Evolutionary conservation across 2,113 vertebrate genomes (phyloP).

Genomic region (Ceuthmochares aereus): DNA sequence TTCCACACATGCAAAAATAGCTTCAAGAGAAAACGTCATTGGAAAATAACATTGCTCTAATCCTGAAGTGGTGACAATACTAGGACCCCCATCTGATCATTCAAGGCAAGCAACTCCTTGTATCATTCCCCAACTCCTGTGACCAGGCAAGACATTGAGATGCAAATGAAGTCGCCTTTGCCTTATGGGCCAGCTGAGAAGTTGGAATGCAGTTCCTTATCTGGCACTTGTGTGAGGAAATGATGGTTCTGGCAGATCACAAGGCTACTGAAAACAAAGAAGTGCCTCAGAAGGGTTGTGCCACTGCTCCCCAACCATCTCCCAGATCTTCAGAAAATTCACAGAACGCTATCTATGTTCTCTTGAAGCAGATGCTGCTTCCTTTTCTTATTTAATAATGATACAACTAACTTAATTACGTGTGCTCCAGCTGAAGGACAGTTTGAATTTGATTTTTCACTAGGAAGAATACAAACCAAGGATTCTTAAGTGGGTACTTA

Average conservation of each 20-base stretch:
- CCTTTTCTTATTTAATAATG: not conserved
- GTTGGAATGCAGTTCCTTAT: conserved; percentile 59
- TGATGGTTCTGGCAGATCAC: conserved; percentile 32
- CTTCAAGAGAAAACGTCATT: not conserved
- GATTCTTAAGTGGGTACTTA: not conserved
- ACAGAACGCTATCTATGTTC: not conserved
- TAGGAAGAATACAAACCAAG: not conserved
- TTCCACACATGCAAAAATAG: fast-evolving
- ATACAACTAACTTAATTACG: not conserved
- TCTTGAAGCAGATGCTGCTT: not conserved
- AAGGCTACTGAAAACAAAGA: conserved; percentile 56
- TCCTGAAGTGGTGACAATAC: not conserved
- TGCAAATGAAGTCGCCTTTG: conserved; percentile 19
- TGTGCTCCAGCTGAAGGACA: not conserved
- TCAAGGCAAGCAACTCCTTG: conserved; percentile 17
- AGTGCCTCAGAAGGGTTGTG: not conserved
- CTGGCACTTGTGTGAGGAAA: conserved; percentile 23
- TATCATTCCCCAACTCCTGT: conserved; percentile 18
- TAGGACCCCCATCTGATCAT: not conserved
- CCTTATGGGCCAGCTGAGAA: not conserved
- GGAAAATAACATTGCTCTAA: not conserved
- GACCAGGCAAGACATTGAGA: conserved; percentile 30
- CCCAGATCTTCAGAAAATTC: not conserved
- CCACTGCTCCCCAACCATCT: not conserved
- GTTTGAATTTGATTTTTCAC: not conserved